phyloP scores from a whole-genome alignment of 2,888 invertebrate genomes.

The Eulithis testata region DNA sequence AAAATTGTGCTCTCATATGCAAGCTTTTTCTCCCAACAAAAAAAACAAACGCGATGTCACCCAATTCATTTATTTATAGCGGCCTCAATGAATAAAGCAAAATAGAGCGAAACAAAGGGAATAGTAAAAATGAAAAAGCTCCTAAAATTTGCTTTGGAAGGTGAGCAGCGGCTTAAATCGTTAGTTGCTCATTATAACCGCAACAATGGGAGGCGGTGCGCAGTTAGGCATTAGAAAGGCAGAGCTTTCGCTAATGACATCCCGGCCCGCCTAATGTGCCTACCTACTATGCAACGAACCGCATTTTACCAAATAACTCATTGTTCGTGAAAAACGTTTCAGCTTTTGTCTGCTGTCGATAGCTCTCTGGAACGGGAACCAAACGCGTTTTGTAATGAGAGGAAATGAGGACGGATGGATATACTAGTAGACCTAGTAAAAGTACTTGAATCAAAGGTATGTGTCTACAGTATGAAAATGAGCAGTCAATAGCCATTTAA shows the following conservation, averaged over 20 bases:
- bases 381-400: slow-evolving; percentile 31
- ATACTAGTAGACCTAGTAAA: background rate
- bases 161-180: slow-evolving; percentile 67
- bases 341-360: slow-evolving; percentile 34
- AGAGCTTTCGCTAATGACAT: slow-evolving; percentile 79
- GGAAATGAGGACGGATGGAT: slow-evolving; percentile 22
- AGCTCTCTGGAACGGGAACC: slow-evolving; percentile 25
- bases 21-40: background rate
- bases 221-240: slow-evolving; percentile 83
- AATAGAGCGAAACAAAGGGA: slow-evolving; percentile 27
- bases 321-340: slow-evolving; percentile 58
- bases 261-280: slow-evolving; percentile 62
- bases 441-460: too few species aligned
- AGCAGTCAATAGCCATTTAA: too few species aligned
- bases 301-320: slow-evolving; percentile 75
- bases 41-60: background rate
- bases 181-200: slow-evolving; percentile 79
- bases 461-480: too few species aligned
- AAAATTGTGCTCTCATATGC: too few species aligned
- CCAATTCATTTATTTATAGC: slow-evolving; percentile 5
- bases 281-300: slow-evolving; percentile 50
- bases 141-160: slow-evolving; percentile 53
- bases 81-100: slow-evolving; percentile 51
- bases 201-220: slow-evolving; percentile 76
- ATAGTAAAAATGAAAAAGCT: slow-evolving; percentile 33